Evolutionary conservation across 2,797 vertebrate species (phyloP).

Genomic region (Pseudocheirus occidentalis): DNA sequence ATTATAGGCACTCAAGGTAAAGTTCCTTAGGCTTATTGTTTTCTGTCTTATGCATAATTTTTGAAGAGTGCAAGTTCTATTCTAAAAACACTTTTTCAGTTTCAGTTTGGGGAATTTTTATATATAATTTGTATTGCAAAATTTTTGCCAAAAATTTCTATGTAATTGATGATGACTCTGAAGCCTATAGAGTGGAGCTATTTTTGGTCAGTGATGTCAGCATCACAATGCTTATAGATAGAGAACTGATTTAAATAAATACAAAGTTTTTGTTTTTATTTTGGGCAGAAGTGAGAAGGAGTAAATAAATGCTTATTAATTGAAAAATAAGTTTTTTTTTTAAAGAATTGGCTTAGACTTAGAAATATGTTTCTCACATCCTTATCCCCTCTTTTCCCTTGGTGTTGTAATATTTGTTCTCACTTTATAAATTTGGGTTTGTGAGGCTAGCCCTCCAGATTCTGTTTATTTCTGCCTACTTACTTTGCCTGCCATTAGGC

Average conservation of each 20-base stretch:
- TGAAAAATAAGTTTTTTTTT: background rate
- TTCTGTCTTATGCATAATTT: background rate
- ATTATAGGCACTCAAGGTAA: background rate
- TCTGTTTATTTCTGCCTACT: background rate
- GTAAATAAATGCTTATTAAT: background rate
- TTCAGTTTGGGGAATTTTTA: slow-evolving; percentile 41
- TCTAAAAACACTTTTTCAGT: slow-evolving; percentile 29
- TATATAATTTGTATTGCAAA: background rate
- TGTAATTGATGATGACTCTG: background rate
- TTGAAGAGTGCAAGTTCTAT: slow-evolving; percentile 29
- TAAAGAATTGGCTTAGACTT: slow-evolving; percentile 19
- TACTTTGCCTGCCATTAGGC: background rate
- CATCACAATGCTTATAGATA: background rate
- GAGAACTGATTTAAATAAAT: background rate
- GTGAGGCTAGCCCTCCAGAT: background rate
- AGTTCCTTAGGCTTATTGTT: background rate
- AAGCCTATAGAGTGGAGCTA: background rate
- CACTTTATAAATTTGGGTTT: background rate
- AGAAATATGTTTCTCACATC: background rate
- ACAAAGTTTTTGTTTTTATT: background rate
- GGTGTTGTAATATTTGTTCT: background rate
- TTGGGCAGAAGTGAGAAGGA: background rate
- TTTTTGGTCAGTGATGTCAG: background rate
- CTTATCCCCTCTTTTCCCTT: slow-evolving; percentile 14
- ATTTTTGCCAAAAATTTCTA: background rate